Conservation (phyloP, 2,113 vertebrate genomes). For the Hippocampus comes region DNA sequence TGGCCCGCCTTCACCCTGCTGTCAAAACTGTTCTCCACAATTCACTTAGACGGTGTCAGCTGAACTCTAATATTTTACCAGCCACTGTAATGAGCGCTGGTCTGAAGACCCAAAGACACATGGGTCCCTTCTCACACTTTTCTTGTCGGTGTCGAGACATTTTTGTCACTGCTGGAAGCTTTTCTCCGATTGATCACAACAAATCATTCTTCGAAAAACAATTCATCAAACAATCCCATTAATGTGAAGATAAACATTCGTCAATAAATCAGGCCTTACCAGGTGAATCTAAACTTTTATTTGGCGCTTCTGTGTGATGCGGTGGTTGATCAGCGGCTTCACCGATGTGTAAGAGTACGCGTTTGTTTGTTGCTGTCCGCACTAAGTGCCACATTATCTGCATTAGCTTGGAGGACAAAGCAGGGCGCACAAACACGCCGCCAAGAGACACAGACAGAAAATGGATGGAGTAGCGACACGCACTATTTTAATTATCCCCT, state of each 20-base stretch:
- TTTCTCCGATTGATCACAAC: neutral
- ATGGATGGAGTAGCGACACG: constrained; percentile 57
- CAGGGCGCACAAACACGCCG: constrained; percentile 53
- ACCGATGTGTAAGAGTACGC: constrained; percentile 23
- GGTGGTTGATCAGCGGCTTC: neutral
- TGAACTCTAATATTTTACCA: constrained; percentile 68
- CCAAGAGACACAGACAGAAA: constrained; percentile 57
- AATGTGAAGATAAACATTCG: neutral
- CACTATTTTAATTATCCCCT: constrained; percentile 68
- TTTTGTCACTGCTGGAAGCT: constrained; percentile 50
- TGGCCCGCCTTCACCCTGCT: constrained; percentile 59
- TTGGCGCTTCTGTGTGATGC: neutral
- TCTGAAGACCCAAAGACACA: constrained; percentile 59
- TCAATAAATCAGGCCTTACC: neutral
- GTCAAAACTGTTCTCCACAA: constrained; percentile 69
- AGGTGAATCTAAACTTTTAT: neutral
- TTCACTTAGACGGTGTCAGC: constrained; percentile 68
- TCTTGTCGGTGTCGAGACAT: constrained; percentile 59
- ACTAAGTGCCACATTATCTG: constrained; percentile 62
- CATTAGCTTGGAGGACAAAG: constrained; percentile 69
- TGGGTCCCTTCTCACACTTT: constrained; percentile 48
- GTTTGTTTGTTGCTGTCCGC: constrained; percentile 44
- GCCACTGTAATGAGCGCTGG: constrained; percentile 63
- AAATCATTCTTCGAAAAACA: neutral
- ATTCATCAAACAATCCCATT: neutral